A percentile compares a stretch with the other conserved stretches of the same genome.
phyloP scores from a whole-genome alignment of 2,113 vertebrate genomes.

The Todiramphus chloris region DNA sequence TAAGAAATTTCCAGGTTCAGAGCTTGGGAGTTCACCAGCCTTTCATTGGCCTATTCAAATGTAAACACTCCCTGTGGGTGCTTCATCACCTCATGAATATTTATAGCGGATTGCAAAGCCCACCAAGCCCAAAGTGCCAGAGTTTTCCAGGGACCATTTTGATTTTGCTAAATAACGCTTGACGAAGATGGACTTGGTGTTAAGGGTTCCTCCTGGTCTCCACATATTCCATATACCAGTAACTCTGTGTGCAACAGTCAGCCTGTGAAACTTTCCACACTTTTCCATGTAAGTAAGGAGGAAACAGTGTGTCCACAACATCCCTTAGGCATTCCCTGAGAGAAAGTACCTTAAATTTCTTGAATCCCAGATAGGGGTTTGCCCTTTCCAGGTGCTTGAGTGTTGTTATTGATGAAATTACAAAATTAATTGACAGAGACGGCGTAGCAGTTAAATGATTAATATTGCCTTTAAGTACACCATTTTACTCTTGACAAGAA shows the following conservation, averaged over 20 bases:
- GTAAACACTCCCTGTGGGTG: conserved; percentile 61
- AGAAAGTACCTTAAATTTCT: neutral
- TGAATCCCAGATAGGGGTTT: neutral
- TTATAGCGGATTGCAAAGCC: conserved; percentile 34
- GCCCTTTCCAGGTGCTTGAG: neutral
- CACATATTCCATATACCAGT: neutral
- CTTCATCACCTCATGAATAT: conserved; percentile 58
- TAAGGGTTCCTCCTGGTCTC: neutral
- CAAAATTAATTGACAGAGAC: neutral
- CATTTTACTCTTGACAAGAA: neutral
- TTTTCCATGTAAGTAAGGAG: neutral
- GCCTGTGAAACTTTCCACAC: neutral
- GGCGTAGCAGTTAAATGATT: neutral
- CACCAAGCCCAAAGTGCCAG: conserved; percentile 4
- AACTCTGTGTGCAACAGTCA: neutral
- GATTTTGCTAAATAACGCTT: conserved; percentile 6
- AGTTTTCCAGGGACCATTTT: conserved; percentile 32
- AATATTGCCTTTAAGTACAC: neutral
- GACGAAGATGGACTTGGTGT: neutral
- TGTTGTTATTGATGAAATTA: neutral
- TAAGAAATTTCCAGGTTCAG: conserved; percentile 61
- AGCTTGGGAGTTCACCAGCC: conserved; percentile 18
- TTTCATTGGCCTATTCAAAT: conserved; percentile 70
- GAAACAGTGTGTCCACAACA: neutral
- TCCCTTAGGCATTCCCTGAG: neutral